A percentile compares a stretch with the other conserved stretches of the same genome.
Evolutionary conservation across 2,797 vertebrate species (phyloP).

Genomic region (Betta splendens): DNA sequence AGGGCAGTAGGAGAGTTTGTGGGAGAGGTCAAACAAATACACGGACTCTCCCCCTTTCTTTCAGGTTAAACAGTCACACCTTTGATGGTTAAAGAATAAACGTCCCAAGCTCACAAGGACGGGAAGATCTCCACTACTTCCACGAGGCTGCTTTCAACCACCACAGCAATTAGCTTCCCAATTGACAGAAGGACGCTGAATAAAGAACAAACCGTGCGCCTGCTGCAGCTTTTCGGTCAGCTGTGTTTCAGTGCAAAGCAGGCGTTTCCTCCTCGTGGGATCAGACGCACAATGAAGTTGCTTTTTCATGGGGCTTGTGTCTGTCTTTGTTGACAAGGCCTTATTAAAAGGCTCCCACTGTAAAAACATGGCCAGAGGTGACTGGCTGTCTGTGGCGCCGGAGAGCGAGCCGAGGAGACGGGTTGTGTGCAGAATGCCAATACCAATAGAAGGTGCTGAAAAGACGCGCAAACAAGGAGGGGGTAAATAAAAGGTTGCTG

Average conservation of each 20-base stretch:
- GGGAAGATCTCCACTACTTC: background rate
- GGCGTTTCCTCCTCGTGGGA: slow-evolving; percentile 2
- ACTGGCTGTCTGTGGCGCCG: slow-evolving; percentile 35
- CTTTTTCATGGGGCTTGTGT: slow-evolving; percentile 42
- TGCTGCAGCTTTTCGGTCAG: slow-evolving; percentile 2
- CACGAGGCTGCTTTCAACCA: slow-evolving; percentile 12
- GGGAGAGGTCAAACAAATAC: slow-evolving; percentile 48
- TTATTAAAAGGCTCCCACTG: slow-evolving; percentile 66
- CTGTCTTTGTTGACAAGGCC: slow-evolving; percentile 74
- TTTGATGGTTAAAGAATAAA: no score
- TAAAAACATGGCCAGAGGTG: slow-evolving; percentile 68
- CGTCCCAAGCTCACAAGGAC: no score
- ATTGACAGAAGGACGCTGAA: background rate
- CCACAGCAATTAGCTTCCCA: background rate
- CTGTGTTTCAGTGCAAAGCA: slow-evolving; percentile 12
- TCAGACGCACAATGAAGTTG: slow-evolving; percentile 51
- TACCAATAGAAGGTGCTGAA: slow-evolving; percentile 37
- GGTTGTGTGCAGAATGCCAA: slow-evolving; percentile 43
- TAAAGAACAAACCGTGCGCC: background rate
- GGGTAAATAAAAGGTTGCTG: slow-evolving; percentile 39
- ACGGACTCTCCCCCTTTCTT: slow-evolving; percentile 19
- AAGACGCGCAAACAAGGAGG: slow-evolving; percentile 31
- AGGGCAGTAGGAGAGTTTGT: slow-evolving; percentile 14
- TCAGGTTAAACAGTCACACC: slow-evolving; percentile 70
- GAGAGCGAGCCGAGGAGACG: slow-evolving; percentile 36